Evolutionary conservation across 2,797 vertebrate genomes (phyloP).

Genomic region (Podarcis siculus): DNA sequence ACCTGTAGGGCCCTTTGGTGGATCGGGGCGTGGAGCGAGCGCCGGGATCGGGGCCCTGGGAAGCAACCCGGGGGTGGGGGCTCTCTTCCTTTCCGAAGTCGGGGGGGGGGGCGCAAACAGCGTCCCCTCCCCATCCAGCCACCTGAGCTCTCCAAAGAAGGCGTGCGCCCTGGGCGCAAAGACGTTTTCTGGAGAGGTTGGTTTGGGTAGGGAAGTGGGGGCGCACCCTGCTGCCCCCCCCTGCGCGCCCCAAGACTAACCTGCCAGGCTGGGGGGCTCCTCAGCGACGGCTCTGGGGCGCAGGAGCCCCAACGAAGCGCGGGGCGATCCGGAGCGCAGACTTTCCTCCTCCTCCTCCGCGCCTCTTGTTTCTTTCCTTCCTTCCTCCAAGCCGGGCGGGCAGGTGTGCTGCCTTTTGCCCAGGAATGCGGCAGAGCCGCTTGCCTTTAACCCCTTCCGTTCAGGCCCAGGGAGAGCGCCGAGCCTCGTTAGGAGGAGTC

Average conservation of each 20-base stretch:
- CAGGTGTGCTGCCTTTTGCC: neutral
- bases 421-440: neutral
- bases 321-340: neutral
- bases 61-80: too few species aligned
- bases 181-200: too few species aligned
- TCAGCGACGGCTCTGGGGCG: neutral
- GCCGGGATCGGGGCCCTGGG: too few species aligned
- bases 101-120: too few species aligned
- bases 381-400: neutral
- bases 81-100: too few species aligned
- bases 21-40: too few species aligned
- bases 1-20: too few species aligned
- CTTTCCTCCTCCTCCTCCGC: neutral
- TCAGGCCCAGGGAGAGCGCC: too few species aligned
- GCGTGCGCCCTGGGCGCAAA: too few species aligned
- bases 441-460: neutral
- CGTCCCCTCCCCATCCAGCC: too few species aligned
- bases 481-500: neutral
- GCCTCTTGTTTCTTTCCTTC: neutral
- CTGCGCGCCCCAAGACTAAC: neutral
- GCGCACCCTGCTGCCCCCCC: neutral
- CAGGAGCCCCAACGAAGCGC: neutral
- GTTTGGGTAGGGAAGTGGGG: too few species aligned
- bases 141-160: too few species aligned
- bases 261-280: neutral